Evolutionary conservation across 2,888 invertebrate species (phyloP).

Genomic region (Drosophila robusta): DNA sequence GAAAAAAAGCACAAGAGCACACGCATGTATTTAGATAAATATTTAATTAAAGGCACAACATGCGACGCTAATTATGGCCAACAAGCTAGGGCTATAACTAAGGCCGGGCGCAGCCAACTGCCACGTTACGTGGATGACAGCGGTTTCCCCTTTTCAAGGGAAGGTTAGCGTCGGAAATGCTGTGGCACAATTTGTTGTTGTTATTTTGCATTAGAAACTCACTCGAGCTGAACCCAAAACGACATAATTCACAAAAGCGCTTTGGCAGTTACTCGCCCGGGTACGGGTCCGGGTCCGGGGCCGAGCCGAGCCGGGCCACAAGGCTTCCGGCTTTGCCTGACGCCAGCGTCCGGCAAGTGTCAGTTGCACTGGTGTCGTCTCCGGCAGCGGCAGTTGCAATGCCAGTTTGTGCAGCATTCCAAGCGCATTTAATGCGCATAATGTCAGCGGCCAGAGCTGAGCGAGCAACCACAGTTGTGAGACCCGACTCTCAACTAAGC

Average conservation of each 20-base stretch:
- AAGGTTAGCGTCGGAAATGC: background rate
- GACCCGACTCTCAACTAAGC: slow-evolving; percentile 19
- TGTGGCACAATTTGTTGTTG: slow-evolving; percentile 21
- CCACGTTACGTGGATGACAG: slow-evolving; percentile 26
- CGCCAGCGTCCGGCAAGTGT: slow-evolving; percentile 50
- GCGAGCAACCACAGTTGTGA: slow-evolving; percentile 18
- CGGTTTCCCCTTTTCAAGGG: slow-evolving; percentile 18
- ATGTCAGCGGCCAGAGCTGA: slow-evolving; percentile 55
- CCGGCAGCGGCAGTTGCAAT: slow-evolving; percentile 14
- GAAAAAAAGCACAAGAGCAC: slow-evolving; percentile 13
- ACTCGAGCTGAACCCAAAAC: slow-evolving; percentile 50
- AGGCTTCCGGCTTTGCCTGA: slow-evolving; percentile 39
- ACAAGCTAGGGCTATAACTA: slow-evolving; percentile 4
- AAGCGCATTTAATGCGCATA: slow-evolving; percentile 70
- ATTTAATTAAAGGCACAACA: slow-evolving; percentile 64
- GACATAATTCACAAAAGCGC: slow-evolving; percentile 63
- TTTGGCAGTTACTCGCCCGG: slow-evolving; percentile 35
- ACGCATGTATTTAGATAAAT: slow-evolving; percentile 53
- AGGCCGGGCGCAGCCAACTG: slow-evolving; percentile 15
- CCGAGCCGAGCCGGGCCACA: slow-evolving; percentile 16
- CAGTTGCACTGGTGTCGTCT: slow-evolving; percentile 29
- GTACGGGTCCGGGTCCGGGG: background rate
- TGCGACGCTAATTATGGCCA: slow-evolving; percentile 52
- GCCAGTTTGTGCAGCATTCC: slow-evolving; percentile 47
- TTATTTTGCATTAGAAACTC: slow-evolving; percentile 36